Evolutionary conservation across 2,888 invertebrate species (phyloP), one percentile per base, ranked within the genome.

Genomic region (Drosophila tripunctata): DNA sequence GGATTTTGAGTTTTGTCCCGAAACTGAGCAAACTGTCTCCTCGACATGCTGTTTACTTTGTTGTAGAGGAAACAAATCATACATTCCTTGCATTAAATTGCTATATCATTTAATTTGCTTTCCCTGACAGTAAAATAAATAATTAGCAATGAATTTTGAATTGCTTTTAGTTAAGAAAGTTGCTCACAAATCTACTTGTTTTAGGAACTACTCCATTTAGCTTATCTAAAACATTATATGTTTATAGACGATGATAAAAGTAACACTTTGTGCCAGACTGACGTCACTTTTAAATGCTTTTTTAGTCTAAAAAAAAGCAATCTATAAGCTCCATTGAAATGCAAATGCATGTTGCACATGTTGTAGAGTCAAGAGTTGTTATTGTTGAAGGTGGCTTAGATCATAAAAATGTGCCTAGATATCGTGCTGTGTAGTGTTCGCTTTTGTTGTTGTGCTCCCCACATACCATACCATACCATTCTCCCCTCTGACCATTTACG

Each of bases 1-100:
- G 78, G 84, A 84, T 81, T 88, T 73, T 50, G 43, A 70, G 74
- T 66, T 67, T 67, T 51, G 47, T 50, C 56, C 47, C n/a, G n/a
- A n/a, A n/a, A n/a, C n/a, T n/a, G n/a, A n/a, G n/a, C n/a, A n/a
- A n/a, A 14, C 19, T n/a, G 12, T 30, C 19, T 40, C 21, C 10
- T 17, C 21, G 12, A 4, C 3, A 41, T 5, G 12, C n/a, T 31
- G 22, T 43, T 50, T 74, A 82, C 72, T 71, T 76, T 78, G 78
- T 83, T 48, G 24, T 12, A 35, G 7, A 15, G n/a, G 10, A 31
- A 33, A 7, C 4, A 19, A 21, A 22, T 14, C 22, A n/a, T 14
- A n/a, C 45, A 44, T 44, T 44, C 35, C 33, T 17, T 12, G 0
- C 12, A 27, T 27, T 27, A 24, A 36, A 24, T 36, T 19, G 24